Conservation (phyloP, 2,888 invertebrate genomes). For the Drosophila prolongata region DNA sequence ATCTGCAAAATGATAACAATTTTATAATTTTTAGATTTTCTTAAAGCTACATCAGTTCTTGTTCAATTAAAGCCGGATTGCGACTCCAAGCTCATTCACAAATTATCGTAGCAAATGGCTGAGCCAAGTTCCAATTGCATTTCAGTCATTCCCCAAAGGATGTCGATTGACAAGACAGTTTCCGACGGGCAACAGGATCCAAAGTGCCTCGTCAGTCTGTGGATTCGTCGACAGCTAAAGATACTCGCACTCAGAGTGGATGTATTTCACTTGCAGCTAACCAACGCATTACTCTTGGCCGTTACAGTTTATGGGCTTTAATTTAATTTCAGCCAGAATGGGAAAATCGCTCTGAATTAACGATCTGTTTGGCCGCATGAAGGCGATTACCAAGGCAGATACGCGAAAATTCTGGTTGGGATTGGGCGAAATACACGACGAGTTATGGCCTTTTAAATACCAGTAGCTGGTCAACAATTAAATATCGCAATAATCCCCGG, state of each 20-base stretch:
- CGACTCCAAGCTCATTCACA: neutral
- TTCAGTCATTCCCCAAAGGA: constrained; percentile 20
- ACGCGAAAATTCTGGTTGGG: constrained; percentile 13
- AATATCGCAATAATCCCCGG: constrained; percentile 33
- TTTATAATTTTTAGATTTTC: too few relatives aligned
- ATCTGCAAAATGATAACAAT: too few relatives aligned
- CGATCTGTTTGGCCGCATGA: constrained; percentile 55
- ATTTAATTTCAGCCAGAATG: constrained; percentile 58
- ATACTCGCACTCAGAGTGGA: neutral
- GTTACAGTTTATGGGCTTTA: constrained; percentile 51
- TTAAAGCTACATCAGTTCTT: neutral
- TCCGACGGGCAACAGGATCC: constrained; percentile 21
- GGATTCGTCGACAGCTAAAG: neutral
- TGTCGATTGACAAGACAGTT: constrained; percentile 32
- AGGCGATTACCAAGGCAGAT: constrained; percentile 21
- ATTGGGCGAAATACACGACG: neutral
- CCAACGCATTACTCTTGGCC: constrained; percentile 39
- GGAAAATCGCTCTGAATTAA: constrained; percentile 55
- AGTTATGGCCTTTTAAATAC: constrained; percentile 57
- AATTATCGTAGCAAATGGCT: constrained; percentile 6
- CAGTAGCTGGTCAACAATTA: constrained; percentile 54
- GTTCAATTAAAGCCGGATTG: neutral
- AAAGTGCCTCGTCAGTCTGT: constrained; percentile 16
- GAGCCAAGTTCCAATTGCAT: constrained; percentile 19
- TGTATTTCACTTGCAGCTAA: constrained; percentile 8